phyloP scores from a whole-genome alignment of 2,888 invertebrate genomes.

The Pammene aurita region DNA sequence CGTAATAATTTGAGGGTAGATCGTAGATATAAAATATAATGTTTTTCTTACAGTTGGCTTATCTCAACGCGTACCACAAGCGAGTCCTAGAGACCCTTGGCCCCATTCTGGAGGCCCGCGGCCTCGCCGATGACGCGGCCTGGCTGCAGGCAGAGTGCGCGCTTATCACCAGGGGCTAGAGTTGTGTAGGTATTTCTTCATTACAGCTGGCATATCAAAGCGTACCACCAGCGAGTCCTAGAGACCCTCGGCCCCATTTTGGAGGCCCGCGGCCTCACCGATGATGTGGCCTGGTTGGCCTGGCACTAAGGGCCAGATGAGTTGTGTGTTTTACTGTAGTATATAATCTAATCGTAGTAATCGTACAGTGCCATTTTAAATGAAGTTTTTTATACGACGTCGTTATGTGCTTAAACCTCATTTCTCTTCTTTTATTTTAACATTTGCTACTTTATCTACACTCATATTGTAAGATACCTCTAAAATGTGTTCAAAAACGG shows the following conservation, averaged over 20 bases:
- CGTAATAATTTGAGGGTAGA: not conserved
- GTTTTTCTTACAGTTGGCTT: constrained; percentile 56
- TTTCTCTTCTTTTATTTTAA: no score
- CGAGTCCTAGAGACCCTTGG: constrained; percentile 63
- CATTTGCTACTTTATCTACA: no score
- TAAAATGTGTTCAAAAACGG: no score
- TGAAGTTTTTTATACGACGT: no score
- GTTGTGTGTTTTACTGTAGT: no score
- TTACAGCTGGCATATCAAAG: constrained; percentile 64
- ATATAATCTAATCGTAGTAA: no score
- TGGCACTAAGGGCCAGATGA: constrained; percentile 49
- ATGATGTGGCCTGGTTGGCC: constrained; percentile 66
- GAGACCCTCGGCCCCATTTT: constrained; percentile 61
- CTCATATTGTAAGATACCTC: no score
- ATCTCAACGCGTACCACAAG: constrained; percentile 67
- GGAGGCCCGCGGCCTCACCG: constrained; percentile 51
- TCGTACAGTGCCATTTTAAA: no score
- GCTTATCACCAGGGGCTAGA: constrained; percentile 53
- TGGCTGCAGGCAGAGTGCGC: constrained; percentile 68
- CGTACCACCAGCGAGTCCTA: constrained; percentile 65
- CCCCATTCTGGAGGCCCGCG: constrained; percentile 56
- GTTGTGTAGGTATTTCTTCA: not conserved
- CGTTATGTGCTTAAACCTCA: no score
- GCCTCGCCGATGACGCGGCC: constrained; percentile 54
- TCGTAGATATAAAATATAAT: not conserved